Base-by-base conservation (phyloP, 2,113 vertebrate species). In the Cryptomyrus ogoouensis region DNA sequence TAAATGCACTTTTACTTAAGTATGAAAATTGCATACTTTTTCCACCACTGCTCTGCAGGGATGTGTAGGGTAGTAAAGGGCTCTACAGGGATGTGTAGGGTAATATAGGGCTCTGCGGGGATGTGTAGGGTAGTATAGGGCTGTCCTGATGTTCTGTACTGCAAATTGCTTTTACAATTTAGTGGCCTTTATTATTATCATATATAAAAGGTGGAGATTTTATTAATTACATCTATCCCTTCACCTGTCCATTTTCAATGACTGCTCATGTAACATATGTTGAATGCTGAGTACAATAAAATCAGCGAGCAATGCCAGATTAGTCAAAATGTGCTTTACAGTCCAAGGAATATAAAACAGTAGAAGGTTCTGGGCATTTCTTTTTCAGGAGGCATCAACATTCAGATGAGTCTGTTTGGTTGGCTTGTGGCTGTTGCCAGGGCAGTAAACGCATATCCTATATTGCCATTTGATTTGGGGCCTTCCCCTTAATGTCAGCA, bases 401-500 rank as follows among this genome's bases (percentile, higher is more conserved):
- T 62, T 85, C 52, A 89, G 24, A 85, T n/a, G 52, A 77, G 88
- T 58, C 84, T 47, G 56, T 85, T 84, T 47, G 27, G 46, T 52
- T 88, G 80, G 44, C 53, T 88, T 91, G 89, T 92, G 89, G 88
- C 52, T 17, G 91, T 94, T 93, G 80, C 92, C 90, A 17, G 89
- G 93, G 91, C 87, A 93, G 90, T 88, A 0, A 83, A 56, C 46
- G 86, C 46, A 88, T 1, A 49, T 87, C 90, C 88, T 24, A 58
- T 92, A 87, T 12, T 90, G 74, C 90, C 87, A 56, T 42, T 92
- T 92, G 92, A 90, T 93, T 89, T 52, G 80, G 90, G 87, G 53
- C 89, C 93, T 93, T 93, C 90, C 91, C 91, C 89, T 91, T 83
- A 66, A 83, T 91, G 93, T 93, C 92, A 91, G 89, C n/a, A 46